A percentile compares a stretch with the other conserved stretches of the same genome.
Conservation (phyloP, 2,113 vertebrate species). For the Oreotragus oreotragus region DNA sequence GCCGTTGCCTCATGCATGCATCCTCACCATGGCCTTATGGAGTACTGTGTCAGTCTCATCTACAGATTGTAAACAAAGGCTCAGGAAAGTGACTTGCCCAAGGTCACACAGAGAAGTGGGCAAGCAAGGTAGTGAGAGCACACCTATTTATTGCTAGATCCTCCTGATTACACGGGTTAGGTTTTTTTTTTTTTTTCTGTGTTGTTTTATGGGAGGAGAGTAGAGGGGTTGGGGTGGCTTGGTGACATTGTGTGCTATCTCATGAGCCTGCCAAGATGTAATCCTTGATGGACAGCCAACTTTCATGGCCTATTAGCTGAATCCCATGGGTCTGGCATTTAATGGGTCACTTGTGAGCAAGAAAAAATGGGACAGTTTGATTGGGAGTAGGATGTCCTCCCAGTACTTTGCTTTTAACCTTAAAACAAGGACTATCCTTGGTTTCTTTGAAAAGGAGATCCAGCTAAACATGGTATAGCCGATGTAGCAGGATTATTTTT, state of each 20-base stretch:
- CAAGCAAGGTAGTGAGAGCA: too few relatives aligned
- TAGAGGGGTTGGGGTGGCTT: background rate
- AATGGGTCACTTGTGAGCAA: background rate
- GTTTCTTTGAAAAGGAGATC: background rate
- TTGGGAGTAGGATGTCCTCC: background rate
- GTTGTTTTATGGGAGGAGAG: background rate
- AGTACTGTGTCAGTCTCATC: background rate
- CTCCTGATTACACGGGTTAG: background rate
- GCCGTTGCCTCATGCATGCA: rapidly evolving
- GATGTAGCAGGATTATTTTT: background rate
- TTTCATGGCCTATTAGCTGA: background rate
- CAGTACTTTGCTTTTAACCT: background rate
- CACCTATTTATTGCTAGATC: rapidly evolving
- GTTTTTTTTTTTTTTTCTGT: background rate
- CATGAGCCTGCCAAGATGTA: background rate
- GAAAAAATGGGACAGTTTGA: background rate
- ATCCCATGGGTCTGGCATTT: background rate
- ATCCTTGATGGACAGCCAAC: background rate
- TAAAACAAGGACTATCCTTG: background rate
- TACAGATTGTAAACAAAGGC: too few relatives aligned
- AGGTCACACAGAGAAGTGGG: background rate
- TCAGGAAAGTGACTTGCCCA: background rate
- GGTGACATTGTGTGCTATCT: background rate
- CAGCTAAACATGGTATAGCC: background rate
- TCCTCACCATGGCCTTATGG: background rate